phyloP scores from a whole-genome alignment of 2,888 invertebrate species.

The Troides helena region DNA sequence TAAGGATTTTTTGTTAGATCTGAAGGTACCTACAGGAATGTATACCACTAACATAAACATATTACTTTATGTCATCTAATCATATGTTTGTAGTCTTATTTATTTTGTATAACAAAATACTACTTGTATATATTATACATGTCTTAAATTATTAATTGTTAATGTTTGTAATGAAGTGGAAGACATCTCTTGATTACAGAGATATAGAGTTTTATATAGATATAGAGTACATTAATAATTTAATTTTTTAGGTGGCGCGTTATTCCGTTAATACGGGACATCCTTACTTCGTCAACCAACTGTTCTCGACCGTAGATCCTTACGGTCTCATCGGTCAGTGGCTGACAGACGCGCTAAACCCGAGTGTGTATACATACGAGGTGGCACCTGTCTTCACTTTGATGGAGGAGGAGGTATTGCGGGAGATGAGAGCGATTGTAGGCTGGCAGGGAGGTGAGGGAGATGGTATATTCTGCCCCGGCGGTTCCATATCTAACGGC shows the following conservation, averaged over 20 bases:
- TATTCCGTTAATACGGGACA: constrained; percentile 95
- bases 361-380: constrained; percentile 94
- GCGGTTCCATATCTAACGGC: constrained; percentile 94
- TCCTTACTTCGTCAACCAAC: constrained; percentile 93
- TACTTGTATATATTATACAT: too few species aligned
- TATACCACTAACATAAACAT: too few species aligned
- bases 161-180: too few species aligned
- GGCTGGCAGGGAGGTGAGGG: constrained; percentile 87
- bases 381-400: constrained; percentile 93
- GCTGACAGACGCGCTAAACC: constrained; percentile 91
- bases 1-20: too few species aligned
- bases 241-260: constrained; percentile 66
- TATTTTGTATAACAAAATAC: too few species aligned
- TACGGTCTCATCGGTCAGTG: constrained; percentile 92
- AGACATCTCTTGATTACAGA: neutral
- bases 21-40: too few species aligned
- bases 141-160: too few species aligned
- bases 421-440: constrained; percentile 88
- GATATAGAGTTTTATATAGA: neutral
- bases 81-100: too few species aligned
- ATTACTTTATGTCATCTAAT: too few species aligned
- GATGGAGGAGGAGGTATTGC: constrained; percentile 91
- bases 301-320: constrained; percentile 91
- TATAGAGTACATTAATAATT: neutral
- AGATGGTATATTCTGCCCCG: constrained; percentile 94